These are phyloP conservation scores for Myotis pilosus DNA, from an alignment of 2,797 vertebrate species.

Conservation along the genomic window DNA sequence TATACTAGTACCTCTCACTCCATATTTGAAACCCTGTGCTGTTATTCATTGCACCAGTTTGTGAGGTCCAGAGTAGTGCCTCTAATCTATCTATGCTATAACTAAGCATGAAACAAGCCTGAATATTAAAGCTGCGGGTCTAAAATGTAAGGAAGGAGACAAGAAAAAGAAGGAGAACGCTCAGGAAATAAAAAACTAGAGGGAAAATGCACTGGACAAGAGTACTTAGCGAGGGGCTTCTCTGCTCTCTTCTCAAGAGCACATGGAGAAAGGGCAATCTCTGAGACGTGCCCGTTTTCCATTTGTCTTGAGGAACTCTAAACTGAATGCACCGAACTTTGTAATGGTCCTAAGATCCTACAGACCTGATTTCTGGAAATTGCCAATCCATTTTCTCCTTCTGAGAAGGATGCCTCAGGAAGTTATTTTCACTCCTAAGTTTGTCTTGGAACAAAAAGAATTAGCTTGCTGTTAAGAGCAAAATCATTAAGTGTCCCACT, in stretches of 20 bases:
- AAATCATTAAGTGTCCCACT: slow-evolving; percentile 55
- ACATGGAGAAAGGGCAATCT: not conserved
- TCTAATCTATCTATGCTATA: not conserved
- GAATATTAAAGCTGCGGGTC: not conserved
- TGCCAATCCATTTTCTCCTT: slow-evolving; percentile 56
- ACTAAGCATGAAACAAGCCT: not conserved
- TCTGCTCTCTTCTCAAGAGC: not conserved
- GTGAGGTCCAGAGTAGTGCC: not conserved
- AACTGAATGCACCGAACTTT: slow-evolving; percentile 31
- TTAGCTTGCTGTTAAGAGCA: slow-evolving; percentile 59
- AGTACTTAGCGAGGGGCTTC: not conserved
- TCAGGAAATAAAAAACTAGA: not conserved
- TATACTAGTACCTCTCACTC: not conserved
- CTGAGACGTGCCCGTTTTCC: not conserved
- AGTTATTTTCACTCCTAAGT: slow-evolving; percentile 59
- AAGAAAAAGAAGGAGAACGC: not conserved
- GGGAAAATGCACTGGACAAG: not conserved
- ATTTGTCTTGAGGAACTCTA: slow-evolving; percentile 37
- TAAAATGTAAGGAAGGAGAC: not conserved
- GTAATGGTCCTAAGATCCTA: slow-evolving; percentile 38
- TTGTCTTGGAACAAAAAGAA: slow-evolving; percentile 65
- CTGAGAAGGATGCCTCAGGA: slow-evolving; percentile 57
- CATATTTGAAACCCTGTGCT: not conserved
- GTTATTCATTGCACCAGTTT: not conserved
- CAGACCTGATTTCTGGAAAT: slow-evolving; percentile 63